phyloP scores from a whole-genome alignment of 1,140 invertebrate species.

The Dendroctonus ponderosae region DNA sequence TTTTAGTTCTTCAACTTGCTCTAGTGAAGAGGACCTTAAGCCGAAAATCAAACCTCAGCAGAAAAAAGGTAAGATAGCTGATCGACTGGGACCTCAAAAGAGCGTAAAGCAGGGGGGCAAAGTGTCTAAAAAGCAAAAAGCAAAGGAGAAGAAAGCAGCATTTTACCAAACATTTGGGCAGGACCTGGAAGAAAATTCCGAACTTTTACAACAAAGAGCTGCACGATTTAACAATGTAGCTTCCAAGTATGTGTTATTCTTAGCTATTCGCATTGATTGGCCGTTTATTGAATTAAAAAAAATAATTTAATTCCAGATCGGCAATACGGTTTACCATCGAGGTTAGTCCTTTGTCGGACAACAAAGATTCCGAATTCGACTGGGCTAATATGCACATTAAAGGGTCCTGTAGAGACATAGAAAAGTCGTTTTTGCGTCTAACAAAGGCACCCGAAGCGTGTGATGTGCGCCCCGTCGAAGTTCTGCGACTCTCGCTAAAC shows the following conservation, averaged over 20 bases:
- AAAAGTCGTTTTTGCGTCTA: slow-evolving; percentile 91
- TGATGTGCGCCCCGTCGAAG: slow-evolving; percentile 83
- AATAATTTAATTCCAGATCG: neutral
- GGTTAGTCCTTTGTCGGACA: slow-evolving; percentile 55
- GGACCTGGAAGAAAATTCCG: slow-evolving; percentile 66
- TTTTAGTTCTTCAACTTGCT: slow-evolving; percentile 3
- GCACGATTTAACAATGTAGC: slow-evolving; percentile 67
- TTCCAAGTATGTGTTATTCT: slow-evolving; percentile 1
- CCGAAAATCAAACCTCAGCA: slow-evolving; percentile 52
- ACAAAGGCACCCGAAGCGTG: slow-evolving; percentile 93
- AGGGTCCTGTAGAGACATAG: slow-evolving; percentile 87
- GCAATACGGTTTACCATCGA: slow-evolving; percentile 10
- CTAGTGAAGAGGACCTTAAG: slow-evolving; percentile 46
- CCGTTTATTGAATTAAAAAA: neutral
- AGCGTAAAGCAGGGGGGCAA: slow-evolving; percentile 40
- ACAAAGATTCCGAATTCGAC: slow-evolving; percentile 69
- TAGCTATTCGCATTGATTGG: neutral
- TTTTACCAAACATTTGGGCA: slow-evolving; percentile 71
- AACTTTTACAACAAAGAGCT: slow-evolving; percentile 79
- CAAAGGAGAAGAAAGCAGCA: slow-evolving; percentile 59
- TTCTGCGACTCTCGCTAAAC: slow-evolving; percentile 80
- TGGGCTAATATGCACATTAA: slow-evolving; percentile 85
- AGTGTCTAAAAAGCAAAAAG: slow-evolving; percentile 54
- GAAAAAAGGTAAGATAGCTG: slow-evolving; percentile 51
- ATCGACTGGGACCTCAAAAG: slow-evolving; percentile 46